Evolutionary conservation across 2,888 invertebrate species (phyloP), one percentile per base, ranked within the genome.

Genomic region (Mythimna impura): DNA sequence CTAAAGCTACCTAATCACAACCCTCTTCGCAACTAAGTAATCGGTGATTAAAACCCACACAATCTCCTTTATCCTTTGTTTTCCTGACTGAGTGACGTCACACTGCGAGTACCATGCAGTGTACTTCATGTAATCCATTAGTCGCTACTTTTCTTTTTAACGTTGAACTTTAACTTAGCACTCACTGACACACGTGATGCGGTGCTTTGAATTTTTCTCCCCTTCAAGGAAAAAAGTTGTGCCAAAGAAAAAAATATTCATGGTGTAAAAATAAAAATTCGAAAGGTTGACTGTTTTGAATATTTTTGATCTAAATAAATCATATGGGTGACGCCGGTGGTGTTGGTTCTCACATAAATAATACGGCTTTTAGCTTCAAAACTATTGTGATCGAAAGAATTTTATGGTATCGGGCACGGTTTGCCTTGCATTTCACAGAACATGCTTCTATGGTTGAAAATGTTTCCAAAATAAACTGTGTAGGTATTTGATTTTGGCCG

Each of bases 81-180:
- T 77, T 62, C 50, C 22, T 47, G 25, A 10, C n/a, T 34, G 34
- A 40, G 62, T 77, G 22, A 66, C 81, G 57, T 63, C n/a, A 76
- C 25, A 73, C 22, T 43, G 30, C 17, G 54, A 22, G 73, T 64
- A 61, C 63, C 22, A 50, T 62, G 55, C 54, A 52, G 22, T 58
- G 81, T 78, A 81, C 70, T 78, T 61, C 70, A 69, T 71, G 78
- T 82, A 78, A 78, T 82, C 76, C 82, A 78, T 78, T 78, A 78
- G 82, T 66, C 47, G 66, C 62, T 71, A 71, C 66, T 66, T 79
- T 78, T 70, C 72, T 78, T 71, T 78, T 79, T 71, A 66, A n/a
- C 52, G 78, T 30, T 82, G 66, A 79, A 82, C 78, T 79, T 79
- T 66, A 78, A 82, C 72, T 79, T 78, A 43, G 63, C 78, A 71